Conservation (phyloP, 2,797 vertebrate genomes). For the Enteromius paludinosus region DNA sequence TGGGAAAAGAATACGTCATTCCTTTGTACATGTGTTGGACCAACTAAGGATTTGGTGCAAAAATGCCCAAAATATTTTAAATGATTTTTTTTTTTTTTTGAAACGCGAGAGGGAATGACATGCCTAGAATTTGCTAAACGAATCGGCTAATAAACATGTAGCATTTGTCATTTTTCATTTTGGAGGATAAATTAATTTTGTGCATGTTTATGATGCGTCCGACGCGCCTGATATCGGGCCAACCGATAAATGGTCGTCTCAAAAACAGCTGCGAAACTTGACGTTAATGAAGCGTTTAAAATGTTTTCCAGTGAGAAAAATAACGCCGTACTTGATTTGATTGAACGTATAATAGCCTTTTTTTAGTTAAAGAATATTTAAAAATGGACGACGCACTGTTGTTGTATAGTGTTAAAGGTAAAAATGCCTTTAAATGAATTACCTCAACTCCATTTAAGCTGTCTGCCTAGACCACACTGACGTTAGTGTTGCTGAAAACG, state of each 20-base stretch:
- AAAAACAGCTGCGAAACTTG: neutral
- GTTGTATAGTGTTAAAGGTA: neutral
- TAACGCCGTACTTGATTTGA: neutral
- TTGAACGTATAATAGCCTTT: neutral
- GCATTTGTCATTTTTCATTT: neutral
- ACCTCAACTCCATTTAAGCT: neutral
- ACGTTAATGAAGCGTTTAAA: neutral
- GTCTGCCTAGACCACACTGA: neutral
- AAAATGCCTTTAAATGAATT: neutral
- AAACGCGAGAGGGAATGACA: neutral
- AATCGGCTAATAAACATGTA: neutral
- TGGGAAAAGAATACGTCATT: constrained; percentile 49
- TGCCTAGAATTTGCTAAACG: neutral
- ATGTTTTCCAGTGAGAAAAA: neutral
- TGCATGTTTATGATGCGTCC: neutral
- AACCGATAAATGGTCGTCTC: neutral
- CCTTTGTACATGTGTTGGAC: constrained; percentile 21
- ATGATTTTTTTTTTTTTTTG: neutral
- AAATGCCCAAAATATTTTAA: neutral
- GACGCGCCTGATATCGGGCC: neutral
- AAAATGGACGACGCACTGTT: neutral
- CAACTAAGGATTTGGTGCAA: neutral
- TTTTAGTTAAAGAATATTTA: neutral
- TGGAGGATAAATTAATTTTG: neutral
- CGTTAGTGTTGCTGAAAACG: neutral